These are phyloP conservation scores for Fragum fragum DNA, from an alignment of 2,888 invertebrate genomes.

Conservation along the genomic window DNA sequence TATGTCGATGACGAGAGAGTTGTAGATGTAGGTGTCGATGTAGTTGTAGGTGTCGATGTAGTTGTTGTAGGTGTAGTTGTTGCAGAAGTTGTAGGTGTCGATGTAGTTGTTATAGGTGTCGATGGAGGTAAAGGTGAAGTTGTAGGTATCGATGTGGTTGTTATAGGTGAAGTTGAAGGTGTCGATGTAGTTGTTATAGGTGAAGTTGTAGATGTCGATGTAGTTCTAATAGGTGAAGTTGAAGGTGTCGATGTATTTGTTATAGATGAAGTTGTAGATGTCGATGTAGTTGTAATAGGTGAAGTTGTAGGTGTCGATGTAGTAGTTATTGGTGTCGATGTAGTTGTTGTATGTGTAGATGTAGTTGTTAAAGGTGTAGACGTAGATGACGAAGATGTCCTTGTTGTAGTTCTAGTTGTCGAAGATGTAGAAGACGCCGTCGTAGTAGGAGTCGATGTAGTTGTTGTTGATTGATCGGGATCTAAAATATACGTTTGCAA, in stretches of 20 bases:
- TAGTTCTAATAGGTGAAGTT: neutral
- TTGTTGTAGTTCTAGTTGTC: neutral
- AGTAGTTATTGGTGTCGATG: neutral
- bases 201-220: neutral
- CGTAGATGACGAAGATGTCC: neutral
- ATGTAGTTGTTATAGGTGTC: neutral
- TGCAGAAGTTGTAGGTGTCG: neutral
- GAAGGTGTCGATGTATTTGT: neutral
- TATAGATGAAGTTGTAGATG: neutral
- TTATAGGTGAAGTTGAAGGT: neutral
- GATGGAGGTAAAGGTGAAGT: neutral
- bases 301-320: neutral
- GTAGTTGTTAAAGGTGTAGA: neutral
- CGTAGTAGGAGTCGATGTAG: neutral
- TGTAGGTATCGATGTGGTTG: neutral
- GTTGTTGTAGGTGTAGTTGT: neutral
- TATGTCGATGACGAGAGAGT: neutral
- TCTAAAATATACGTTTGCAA: too few species aligned
- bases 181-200: neutral
- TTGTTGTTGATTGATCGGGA: neutral
- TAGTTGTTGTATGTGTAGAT: neutral
- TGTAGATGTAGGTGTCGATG: neutral
- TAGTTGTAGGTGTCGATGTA: neutral
- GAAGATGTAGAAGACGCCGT: neutral
- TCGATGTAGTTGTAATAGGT: neutral